Conservation (phyloP, 2,113 vertebrate species). For the Laticauda laticaudata region DNA sequence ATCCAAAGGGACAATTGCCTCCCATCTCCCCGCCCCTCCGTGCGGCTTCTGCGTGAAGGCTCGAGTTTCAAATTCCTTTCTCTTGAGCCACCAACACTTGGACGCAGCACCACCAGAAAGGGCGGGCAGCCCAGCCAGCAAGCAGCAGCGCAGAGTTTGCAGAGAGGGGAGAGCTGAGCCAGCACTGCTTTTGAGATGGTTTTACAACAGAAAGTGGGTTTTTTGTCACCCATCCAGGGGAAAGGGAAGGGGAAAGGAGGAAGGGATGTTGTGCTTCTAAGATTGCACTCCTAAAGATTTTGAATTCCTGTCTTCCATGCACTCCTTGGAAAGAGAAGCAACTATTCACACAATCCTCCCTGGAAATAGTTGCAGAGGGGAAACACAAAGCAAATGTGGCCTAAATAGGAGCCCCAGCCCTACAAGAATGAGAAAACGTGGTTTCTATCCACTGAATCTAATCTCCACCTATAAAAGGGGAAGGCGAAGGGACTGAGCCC, state of each 20-base stretch:
- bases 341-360: background rate
- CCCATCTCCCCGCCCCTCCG: conserved; percentile 32
- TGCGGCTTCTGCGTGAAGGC: conserved; percentile 29
- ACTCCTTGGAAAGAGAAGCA: background rate
- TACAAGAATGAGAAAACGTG: too few relatives aligned
- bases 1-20: conserved; percentile 67
- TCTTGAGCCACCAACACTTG: conserved; percentile 36
- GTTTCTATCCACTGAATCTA: background rate
- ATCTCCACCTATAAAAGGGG: too few relatives aligned
- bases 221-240: background rate
- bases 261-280: conserved; percentile 57
- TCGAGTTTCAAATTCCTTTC: conserved; percentile 35
- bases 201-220: background rate
- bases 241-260: background rate
- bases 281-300: conserved; percentile 55
- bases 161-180: background rate
- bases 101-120: background rate
- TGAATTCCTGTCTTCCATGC: conserved; percentile 17
- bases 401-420: too few relatives aligned
- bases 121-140: background rate
- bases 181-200: background rate
- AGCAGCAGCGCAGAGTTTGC: background rate
- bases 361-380: background rate
- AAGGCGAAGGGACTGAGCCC: too few relatives aligned
- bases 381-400: background rate